Evolutionary conservation across 2,113 vertebrate genomes (phyloP), one percentile per base, ranked within the genome.

Genomic region (Sebastes fasciatus): DNA sequence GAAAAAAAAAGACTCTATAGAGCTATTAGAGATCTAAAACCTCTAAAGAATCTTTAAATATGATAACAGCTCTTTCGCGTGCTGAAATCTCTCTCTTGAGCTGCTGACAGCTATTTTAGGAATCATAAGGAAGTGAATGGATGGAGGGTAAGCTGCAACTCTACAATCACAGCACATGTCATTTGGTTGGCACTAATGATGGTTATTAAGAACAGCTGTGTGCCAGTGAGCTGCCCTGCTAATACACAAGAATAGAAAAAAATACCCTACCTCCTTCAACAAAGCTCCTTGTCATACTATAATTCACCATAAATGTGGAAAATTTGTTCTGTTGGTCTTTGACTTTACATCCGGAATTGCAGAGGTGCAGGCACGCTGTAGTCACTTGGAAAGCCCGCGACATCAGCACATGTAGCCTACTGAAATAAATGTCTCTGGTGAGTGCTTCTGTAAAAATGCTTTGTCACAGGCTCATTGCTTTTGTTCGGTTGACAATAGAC

Each of bases 151-250:
- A 72, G 64, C 79, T 71, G 68, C 49, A 74, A 55, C 62, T 84
- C 80, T 76, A 77, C 62, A 77, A 74, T 77, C 78, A 80, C 9
- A 46, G 61, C 49, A 63, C 87, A 81, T 80, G 88, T 90, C 87
- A 89, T 90, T 77, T 79, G 49, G 57, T 80, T 74, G 71, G 45
- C 12, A 65, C 86, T 94, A 94, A 94, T 93, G 81, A 93, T 85
- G 80, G 93, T 91, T 92, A 94, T 94, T 94, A 93, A 55, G 83
- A 92, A 66, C 94, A 93, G 89, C 92, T 94, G 93, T 91, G 92
- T 79, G 77, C 84, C 84, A 70, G 68, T 55, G 68, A 55, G 68
- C 68, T 21, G 55, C 49, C 68, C 51, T 51, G 34, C 68, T 55
- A 55, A 69, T 52, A 34, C 48, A 70, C 11, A 16, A 46, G 14